Percentiles rank a stretch among this genome's conserved stretches.
Evolutionary conservation across 1,140 invertebrate genomes (phyloP).

Genomic region (Manduca sexta): DNA sequence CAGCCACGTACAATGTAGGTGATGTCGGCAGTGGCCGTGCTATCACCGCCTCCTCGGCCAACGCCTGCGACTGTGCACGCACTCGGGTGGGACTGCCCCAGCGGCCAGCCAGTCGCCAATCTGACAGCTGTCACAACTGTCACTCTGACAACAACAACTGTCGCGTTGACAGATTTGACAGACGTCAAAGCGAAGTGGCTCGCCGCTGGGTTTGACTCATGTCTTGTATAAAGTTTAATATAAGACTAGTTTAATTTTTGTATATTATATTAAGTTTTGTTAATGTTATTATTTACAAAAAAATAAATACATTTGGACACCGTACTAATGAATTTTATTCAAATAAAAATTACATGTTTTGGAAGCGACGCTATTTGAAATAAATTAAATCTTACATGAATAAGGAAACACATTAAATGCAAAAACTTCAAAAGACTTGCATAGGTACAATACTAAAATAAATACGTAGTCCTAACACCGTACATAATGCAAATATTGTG

Average conservation of each 20-base stretch:
- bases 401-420: too few relatives aligned
- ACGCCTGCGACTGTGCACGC: slow-evolving; percentile 69
- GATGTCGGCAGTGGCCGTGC: slow-evolving; percentile 35
- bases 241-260: slow-evolving; percentile 63
- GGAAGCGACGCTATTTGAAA: background rate
- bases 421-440: too few relatives aligned
- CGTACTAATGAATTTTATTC: slow-evolving; percentile 29
- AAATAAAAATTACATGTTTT: background rate
- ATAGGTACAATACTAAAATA: too few relatives aligned
- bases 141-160: slow-evolving; percentile 9
- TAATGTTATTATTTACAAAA: slow-evolving; percentile 49
- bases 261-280: slow-evolving; percentile 48
- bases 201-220: slow-evolving; percentile 49
- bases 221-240: slow-evolving; percentile 67
- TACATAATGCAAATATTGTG: too few relatives aligned
- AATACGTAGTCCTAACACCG: too few relatives aligned
- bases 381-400: background rate
- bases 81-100: slow-evolving; percentile 44
- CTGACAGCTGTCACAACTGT: slow-evolving; percentile 26
- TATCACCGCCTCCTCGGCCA: slow-evolving; percentile 37
- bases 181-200: slow-evolving; percentile 49
- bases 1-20: slow-evolving; percentile 67
- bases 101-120: slow-evolving; percentile 48
- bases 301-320: slow-evolving; percentile 73
- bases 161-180: slow-evolving; percentile 20